Base-by-base conservation (phyloP, 2,797 vertebrate genomes). In the Lithobates sylvaticus region DNA sequence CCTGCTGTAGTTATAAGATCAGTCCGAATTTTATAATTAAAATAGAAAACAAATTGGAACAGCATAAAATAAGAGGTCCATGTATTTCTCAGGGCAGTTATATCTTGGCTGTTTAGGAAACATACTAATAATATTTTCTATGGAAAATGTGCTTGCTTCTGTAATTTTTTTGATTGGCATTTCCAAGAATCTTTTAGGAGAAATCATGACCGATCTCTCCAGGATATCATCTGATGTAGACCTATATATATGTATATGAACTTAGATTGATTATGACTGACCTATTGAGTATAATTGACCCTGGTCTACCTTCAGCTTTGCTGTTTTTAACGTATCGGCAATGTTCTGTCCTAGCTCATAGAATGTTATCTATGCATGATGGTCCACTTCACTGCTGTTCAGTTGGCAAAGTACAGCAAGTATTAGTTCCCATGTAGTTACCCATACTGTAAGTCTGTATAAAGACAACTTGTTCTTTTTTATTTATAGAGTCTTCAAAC, bases 401-500 rank as follows among this genome's bases (percentile, higher is more conserved):
- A 10, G 12, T 12, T 29, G 65, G 27, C 65, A 67, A 8, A 65
- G n/a, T 65, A 26, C 36, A 15, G n/a, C 12, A 27, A 42, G 61
- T 42, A 67, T 5, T 78, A 39, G 3, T 27, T 5, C 26, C 34
- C 15, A 21, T 39, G 36, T 34, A 39, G 27, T 80, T 54, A 50
- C 10, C 18, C 23, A 47, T 32, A 34, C 64, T 75, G 61, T 18
- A 15, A 32, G 13, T 10, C 69, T 44, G 54, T 72, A 72, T n/a
- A 65, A 84, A 79, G 13, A 42, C 47, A 70, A 2, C 58, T 34
- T 61, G 74, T 29, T 61, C 16, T 64, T 67, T 18, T 78, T 21
- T 73, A 70, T 71, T 78, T 78, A 36, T 71, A 70, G 32, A 13
- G 18, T 32, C 29, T 67, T 47, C 15, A 50, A 71, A 77, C 5